Percentiles rank a stretch among this genome's conserved stretches.
phyloP scores from a whole-genome alignment of 1,140 invertebrate genomes.

The Dendroctonus ponderosae region DNA sequence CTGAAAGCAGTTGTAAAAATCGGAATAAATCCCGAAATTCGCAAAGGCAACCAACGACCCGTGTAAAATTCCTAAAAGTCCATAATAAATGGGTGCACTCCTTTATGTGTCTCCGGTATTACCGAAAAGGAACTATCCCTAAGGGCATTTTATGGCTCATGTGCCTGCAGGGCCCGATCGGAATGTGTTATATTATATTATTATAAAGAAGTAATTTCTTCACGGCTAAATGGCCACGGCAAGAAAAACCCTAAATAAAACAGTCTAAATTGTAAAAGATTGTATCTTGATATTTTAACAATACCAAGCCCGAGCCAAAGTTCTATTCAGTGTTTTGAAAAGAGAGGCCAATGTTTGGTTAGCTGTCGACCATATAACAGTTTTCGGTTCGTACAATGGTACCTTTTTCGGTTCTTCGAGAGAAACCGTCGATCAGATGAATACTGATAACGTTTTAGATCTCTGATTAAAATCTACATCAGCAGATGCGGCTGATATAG shows the following conservation, averaged over 20 bases:
- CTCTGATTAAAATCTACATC: slow-evolving; percentile 40
- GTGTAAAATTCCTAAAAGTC: slow-evolving; percentile 27
- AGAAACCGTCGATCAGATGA: slow-evolving; percentile 40
- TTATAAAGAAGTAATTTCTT: slow-evolving; percentile 50
- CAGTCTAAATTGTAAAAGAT: slow-evolving; percentile 46
- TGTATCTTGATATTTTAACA: slow-evolving; percentile 46
- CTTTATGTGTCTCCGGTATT: slow-evolving; percentile 27
- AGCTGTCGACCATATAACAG: slow-evolving; percentile 45
- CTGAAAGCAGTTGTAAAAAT: slow-evolving; percentile 40
- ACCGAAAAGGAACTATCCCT: slow-evolving; percentile 10
- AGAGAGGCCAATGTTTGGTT: slow-evolving; percentile 48
- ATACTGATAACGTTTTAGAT: slow-evolving; percentile 44
- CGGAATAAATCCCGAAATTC: slow-evolving; percentile 40
- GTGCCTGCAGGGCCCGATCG: slow-evolving; percentile 1
- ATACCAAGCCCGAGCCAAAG: slow-evolving; percentile 46
- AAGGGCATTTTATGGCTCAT: not conserved
- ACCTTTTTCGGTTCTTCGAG: slow-evolving; percentile 38
- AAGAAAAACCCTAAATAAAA: slow-evolving; percentile 42
- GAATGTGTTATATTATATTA: slow-evolving; percentile 47
- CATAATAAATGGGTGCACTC: slow-evolving; percentile 33
- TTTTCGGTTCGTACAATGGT: slow-evolving; percentile 38
- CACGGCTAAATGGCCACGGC: slow-evolving; percentile 47
- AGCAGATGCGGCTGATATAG: slow-evolving; percentile 44
- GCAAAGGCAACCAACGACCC: slow-evolving; percentile 27
- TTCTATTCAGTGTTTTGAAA: slow-evolving; percentile 45